Base-by-base conservation (phyloP, 2,113 vertebrate genomes). In the Cyphomyrus plagiostoma region DNA sequence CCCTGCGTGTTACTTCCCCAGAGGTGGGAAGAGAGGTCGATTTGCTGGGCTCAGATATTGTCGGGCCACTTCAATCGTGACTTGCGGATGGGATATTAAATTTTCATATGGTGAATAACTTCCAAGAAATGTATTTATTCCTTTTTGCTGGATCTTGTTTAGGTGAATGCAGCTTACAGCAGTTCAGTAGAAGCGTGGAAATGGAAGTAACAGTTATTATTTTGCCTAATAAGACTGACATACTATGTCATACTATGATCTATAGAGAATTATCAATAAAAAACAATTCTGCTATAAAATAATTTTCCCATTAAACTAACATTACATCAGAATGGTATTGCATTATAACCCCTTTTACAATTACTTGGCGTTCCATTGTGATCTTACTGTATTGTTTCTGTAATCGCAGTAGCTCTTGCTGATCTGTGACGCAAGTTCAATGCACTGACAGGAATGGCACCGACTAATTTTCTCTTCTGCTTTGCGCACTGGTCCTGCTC, bases 51-150 rank as follows among this genome's bases (percentile, higher is more conserved):
- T 86, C 10, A 15, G 11, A 30, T 77, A 77, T 5, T 77, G 70
- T 30, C 17, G 17, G 15, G 74, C 77, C 80, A 74, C 90, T 90
- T 90, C 15, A 45, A 46, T 45, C 3, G 11, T 53, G 8, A 70
- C 87, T 88, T 26, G 77, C 10, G 30, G 87, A n/a, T 19, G 52
- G 70, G 88, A 90, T 88, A 82, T 88, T 70, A 80, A 30, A 87
- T 80, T 87, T 30, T 56, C 83, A 83, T 35, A 82, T 46, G 85
- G 52, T 50, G 45, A 26, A 48, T 19, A 53, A 26, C 74, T 80
- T 88, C 50, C 85, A 17, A 23, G 21, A 45, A 46, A 11, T 42
- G 21, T 10, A 30, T 35, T 52, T 30, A 45, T 15, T 30, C 26
- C 53, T 48, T 26, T 82, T 74, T 17, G 62, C n/a, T 70, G 62